Percentiles rank a stretch among this genome's conserved stretches.
Conservation (phyloP, 2,797 vertebrate species). For the Ficedula albicollis region DNA sequence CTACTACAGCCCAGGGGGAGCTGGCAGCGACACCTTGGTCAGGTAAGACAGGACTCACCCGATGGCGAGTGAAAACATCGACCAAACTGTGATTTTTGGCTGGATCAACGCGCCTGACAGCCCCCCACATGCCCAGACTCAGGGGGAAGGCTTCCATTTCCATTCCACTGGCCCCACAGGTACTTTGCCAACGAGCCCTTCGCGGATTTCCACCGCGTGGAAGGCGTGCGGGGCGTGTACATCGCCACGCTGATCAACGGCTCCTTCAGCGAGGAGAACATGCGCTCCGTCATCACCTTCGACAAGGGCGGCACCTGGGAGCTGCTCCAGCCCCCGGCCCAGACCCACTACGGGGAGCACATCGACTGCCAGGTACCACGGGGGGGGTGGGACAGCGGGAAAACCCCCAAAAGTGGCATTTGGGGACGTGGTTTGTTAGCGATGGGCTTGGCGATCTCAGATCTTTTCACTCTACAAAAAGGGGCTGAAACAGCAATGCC, state of each 20-base stretch:
- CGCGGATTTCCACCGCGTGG: conserved; percentile 93
- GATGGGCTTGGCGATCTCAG: background rate
- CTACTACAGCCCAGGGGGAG: conserved; percentile 93
- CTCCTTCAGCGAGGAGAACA: conserved; percentile 92
- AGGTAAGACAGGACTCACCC: conserved; percentile 71
- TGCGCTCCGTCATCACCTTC: conserved; percentile 96
- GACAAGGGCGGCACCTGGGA: conserved; percentile 99
- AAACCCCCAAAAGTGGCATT: background rate
- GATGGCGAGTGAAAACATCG: fast-evolving
- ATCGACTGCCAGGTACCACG: conserved; percentile 86
- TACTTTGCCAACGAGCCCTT: conserved; percentile 96
- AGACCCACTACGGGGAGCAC: conserved; percentile 88
- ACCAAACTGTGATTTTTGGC: background rate
- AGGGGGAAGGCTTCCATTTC: fast-evolving
- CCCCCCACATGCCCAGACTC: fast-evolving
- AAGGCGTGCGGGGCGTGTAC: conserved; percentile 91
- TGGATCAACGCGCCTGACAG: background rate
- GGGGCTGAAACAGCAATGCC: fast-evolving
- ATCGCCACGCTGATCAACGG: conserved; percentile 93
- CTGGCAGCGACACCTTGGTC: conserved; percentile 91
- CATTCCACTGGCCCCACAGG: conserved; percentile 34
- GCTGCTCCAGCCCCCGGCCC: conserved; percentile 87
- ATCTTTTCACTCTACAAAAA: fast-evolving
- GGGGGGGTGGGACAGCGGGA: fast-evolving
- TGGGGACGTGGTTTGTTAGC: fast-evolving